These are phyloP conservation scores for Aphidoletes aphidimyza DNA, from an alignment of 2,888 invertebrate genomes.

Conservation along the genomic window DNA sequence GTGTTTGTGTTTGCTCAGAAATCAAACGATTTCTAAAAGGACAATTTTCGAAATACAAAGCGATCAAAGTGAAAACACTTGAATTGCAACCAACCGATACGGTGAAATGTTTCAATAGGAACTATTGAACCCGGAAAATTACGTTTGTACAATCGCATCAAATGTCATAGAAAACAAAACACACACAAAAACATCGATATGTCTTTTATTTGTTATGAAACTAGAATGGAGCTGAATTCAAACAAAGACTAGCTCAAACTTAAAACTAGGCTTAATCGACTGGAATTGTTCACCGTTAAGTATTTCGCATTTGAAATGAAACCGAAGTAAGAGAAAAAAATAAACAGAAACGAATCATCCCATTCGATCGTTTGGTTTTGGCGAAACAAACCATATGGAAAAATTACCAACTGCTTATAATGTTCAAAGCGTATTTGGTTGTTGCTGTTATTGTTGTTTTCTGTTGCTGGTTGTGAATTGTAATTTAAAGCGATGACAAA, in stretches of 20 bases:
- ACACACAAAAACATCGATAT: slow-evolving; percentile 12
- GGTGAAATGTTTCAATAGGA: neutral
- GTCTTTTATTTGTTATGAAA: neutral
- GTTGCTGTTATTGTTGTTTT: too few relatives aligned
- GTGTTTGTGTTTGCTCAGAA: neutral
- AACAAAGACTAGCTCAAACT: neutral
- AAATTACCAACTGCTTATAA: too few relatives aligned
- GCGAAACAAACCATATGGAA: too few relatives aligned
- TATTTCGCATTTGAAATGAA: neutral
- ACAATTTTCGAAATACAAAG: neutral
- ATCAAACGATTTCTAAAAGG: neutral
- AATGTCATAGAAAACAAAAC: neutral
- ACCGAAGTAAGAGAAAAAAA: neutral
- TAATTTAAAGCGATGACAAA: neutral
- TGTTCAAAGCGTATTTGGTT: too few relatives aligned
- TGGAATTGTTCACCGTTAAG: slow-evolving; percentile 31
- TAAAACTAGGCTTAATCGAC: slow-evolving; percentile 8
- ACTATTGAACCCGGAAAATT: slow-evolving; percentile 40
- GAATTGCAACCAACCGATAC: neutral
- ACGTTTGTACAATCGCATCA: neutral
- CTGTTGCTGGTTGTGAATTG: neutral
- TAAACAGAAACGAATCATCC: neutral
- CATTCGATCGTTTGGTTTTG: neutral
- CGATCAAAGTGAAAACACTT: neutral
- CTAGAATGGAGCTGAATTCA: neutral